Percentiles rank a stretch among this genome's conserved stretches.
Evolutionary conservation across 2,113 vertebrate species (phyloP).

Genomic region (Indicator maculatus): DNA sequence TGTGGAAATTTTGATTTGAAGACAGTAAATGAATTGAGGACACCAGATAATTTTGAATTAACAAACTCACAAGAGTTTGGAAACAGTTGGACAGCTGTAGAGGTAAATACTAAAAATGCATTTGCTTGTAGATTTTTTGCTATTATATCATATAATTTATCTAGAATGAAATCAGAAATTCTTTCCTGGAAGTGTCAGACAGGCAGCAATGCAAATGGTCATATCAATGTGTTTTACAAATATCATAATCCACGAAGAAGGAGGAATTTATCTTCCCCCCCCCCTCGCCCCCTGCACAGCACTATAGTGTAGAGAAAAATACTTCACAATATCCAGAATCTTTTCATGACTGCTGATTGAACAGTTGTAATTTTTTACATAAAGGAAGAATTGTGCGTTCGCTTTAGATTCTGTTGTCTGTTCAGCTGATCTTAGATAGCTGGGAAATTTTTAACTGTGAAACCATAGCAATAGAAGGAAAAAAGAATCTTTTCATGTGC

Average conservation of each 20-base stretch:
- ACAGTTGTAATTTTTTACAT: not conserved
- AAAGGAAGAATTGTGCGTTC: not conserved
- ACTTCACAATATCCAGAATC: not conserved
- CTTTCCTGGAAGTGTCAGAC: not conserved
- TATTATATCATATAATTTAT: not conserved
- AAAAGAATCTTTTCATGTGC: not conserved
- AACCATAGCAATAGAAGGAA: not conserved
- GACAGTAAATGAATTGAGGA: conserved; percentile 93
- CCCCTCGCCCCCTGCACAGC: not conserved
- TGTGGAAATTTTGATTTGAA: conserved; percentile 97
- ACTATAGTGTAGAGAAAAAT: not conserved
- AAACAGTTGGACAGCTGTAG: conserved; percentile 88
- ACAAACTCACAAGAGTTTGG: conserved; percentile 94
- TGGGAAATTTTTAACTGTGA: not conserved
- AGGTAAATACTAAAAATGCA: conserved; percentile 72
- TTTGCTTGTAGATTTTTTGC: not conserved
- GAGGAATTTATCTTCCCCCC: not conserved
- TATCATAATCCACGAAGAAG: not conserved
- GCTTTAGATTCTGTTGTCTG: not conserved
- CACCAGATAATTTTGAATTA: conserved; percentile 91
- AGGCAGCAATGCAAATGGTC: not conserved
- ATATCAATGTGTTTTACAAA: not conserved
- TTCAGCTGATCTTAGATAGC: not conserved
- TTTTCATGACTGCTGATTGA: not conserved
- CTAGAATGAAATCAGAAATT: not conserved